Conservation (phyloP, 2,797 vertebrate genomes). For the Sternarchorhynchus goeldii region DNA sequence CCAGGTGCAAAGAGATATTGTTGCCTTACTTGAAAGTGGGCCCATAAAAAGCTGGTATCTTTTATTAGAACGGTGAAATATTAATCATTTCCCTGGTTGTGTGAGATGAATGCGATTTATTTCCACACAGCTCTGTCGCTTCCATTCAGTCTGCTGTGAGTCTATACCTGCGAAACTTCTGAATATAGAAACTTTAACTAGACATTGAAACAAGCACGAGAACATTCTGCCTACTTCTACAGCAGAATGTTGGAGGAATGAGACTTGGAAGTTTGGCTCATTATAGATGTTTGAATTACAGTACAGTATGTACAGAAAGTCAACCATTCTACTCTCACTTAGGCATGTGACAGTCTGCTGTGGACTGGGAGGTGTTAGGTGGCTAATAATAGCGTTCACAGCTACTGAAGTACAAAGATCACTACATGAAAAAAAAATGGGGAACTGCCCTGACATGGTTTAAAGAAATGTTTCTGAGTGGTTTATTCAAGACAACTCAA, state of each 20-base stretch:
- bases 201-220: not conserved
- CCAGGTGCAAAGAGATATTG: slow-evolving; percentile 80
- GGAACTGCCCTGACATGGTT: not conserved
- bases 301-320: slow-evolving; percentile 7
- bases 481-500: slow-evolving; percentile 35
- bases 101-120: slow-evolving; percentile 66
- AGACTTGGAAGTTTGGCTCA: not conserved
- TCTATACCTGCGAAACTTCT: slow-evolving; percentile 20
- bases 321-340: slow-evolving; percentile 17
- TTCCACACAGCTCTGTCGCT: slow-evolving; percentile 37
- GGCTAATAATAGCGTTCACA: slow-evolving; percentile 25
- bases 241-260: not conserved
- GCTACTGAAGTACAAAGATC: slow-evolving; percentile 13
- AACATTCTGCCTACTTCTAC: no score
- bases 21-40: slow-evolving; percentile 78
- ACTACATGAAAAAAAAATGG: not conserved
- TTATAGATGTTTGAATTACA: slow-evolving; percentile 1
- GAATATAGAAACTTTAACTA: not conserved
- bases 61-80: slow-evolving; percentile 94
- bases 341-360: slow-evolving; percentile 24
- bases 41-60: slow-evolving; percentile 81
- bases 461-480: not conserved
- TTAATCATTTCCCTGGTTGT: slow-evolving; percentile 80
- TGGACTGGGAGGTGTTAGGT: slow-evolving; percentile 24
- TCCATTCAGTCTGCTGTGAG: slow-evolving; percentile 8